A percentile compares a stretch with the other conserved stretches of the same genome.
Conservation (phyloP, 2,888 invertebrate genomes). For the Flexamia atlantica region DNA sequence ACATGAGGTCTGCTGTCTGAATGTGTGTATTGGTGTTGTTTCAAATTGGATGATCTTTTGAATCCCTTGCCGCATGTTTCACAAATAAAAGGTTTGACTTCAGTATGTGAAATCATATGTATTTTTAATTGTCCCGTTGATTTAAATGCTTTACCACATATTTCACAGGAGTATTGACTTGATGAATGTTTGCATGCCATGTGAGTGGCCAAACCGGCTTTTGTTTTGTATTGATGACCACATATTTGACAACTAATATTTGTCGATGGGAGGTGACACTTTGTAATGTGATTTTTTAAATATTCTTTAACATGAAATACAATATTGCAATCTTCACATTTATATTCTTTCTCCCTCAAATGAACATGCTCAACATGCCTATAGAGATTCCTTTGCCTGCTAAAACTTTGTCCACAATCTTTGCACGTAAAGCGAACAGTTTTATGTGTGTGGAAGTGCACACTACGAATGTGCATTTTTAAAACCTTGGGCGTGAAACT, state of each 20-base stretch:
- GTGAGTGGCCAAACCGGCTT: background rate
- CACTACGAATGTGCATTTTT: background rate
- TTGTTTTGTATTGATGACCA: background rate
- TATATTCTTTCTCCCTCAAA: background rate
- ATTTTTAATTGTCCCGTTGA: background rate
- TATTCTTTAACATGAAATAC: background rate
- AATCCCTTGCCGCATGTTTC: constrained; percentile 21
- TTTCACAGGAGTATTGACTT: background rate
- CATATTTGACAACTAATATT: background rate
- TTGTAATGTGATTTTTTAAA: background rate
- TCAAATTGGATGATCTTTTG: background rate
- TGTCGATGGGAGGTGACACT: background rate
- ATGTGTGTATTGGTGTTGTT: constrained; percentile 4
- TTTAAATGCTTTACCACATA: constrained; percentile 4
- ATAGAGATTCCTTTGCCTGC: no score
- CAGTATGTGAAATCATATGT: background rate
- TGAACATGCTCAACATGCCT: background rate
- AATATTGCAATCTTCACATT: background rate
- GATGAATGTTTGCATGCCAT: background rate
- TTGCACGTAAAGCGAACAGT: background rate
- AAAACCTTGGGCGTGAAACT: background rate
- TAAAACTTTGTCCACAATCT: background rate
- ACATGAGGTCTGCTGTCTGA: background rate
- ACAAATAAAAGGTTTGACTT: constrained; percentile 4
- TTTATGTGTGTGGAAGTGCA: background rate